phyloP scores from a whole-genome alignment of 1,140 invertebrate species.

The Hetaerina americana region DNA sequence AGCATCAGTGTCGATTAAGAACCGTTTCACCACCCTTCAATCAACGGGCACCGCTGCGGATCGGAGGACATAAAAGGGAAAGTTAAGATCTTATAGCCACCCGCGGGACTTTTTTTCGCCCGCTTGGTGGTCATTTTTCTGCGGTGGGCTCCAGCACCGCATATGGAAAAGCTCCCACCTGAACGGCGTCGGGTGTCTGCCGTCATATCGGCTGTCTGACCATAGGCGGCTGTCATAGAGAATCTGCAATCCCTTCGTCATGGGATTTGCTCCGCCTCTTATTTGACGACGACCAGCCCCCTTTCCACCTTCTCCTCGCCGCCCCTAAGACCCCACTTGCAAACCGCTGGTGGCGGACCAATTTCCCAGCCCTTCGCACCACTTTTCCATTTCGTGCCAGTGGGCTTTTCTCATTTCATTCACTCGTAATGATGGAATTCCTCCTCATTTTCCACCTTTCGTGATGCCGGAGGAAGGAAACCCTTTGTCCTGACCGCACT shows the following conservation, averaged over 20 bases:
- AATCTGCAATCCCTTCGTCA: neutral
- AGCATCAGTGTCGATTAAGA: neutral
- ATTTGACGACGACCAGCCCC: no score
- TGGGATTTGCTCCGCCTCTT: neutral
- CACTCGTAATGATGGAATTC: no score
- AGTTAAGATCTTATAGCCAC: neutral
- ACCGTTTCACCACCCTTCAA: neutral
- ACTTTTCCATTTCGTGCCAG: neutral
- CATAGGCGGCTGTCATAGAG: neutral
- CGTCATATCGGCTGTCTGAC: neutral
- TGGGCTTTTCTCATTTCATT: neutral
- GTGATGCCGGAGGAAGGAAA: neutral
- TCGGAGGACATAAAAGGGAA: neutral
- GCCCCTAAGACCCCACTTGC: no score
- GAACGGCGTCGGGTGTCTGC: neutral
- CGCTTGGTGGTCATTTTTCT: neutral
- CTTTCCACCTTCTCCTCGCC: neutral
- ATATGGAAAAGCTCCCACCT: neutral
- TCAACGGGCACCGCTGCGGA: neutral
- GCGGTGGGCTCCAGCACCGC: neutral
- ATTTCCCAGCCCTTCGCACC: neutral
- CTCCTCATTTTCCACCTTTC: neutral
- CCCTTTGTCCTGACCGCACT: no score
- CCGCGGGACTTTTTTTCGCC: neutral
- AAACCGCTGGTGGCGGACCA: neutral